These are phyloP conservation scores for Melanotaenia trifasciata DNA, from an alignment of 2,797 vertebrate species.

Conservation along the genomic window DNA sequence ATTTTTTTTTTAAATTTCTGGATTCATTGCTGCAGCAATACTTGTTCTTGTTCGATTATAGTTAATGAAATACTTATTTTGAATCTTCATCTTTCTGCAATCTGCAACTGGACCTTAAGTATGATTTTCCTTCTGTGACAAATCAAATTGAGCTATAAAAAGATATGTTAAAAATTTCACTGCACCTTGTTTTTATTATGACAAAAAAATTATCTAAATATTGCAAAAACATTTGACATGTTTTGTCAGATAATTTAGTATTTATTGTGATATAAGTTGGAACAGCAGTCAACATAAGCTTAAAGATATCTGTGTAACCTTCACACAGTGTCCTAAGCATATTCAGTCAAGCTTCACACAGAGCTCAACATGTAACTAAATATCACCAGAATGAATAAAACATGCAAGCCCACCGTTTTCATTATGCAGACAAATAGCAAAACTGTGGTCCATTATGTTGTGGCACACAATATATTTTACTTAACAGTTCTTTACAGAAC, in stretches of 20 bases:
- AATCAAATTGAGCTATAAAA: not conserved
- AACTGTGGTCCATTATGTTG: conserved; percentile 32
- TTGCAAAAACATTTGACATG: not conserved
- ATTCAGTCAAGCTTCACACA: conserved; percentile 28
- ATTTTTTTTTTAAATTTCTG: not conserved
- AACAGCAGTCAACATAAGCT: not conserved
- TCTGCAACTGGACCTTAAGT: not conserved
- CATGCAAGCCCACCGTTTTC: conserved; percentile 1
- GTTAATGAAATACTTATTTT: not conserved
- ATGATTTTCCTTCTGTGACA: not conserved
- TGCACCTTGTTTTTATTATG: not conserved
- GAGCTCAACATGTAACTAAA: conserved; percentile 36
- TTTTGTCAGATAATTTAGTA: not conserved
- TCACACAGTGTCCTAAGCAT: conserved; percentile 4
- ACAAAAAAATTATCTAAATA: not conserved
- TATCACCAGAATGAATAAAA: conserved; percentile 44
- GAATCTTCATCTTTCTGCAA: not conserved
- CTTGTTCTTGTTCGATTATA: not conserved
- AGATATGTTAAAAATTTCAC: not conserved
- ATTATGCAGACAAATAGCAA: conserved; percentile 7
- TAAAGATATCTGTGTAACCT: not conserved
- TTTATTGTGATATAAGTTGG: conserved; percentile 5
- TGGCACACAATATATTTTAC: conserved; percentile 9
- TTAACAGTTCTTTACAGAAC: not conserved
- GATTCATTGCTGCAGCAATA: not conserved